Percentiles rank a stretch among this genome's conserved stretches.
Conservation (phyloP, 2,113 vertebrate genomes). For the Chinchilla lanigera region DNA sequence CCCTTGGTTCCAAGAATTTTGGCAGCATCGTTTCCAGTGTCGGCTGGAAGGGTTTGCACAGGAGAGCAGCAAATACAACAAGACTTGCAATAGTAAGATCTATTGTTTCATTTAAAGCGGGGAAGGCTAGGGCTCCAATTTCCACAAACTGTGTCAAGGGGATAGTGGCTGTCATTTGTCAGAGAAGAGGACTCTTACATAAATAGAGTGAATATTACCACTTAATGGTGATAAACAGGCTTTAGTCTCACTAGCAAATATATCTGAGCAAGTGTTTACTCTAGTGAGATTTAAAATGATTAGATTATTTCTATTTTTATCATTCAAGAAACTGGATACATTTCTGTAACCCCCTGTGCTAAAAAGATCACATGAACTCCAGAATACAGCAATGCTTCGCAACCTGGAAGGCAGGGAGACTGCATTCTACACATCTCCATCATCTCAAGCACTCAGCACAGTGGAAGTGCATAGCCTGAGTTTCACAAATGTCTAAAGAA, state of each 20-base stretch:
- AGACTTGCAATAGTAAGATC: constrained; percentile 95
- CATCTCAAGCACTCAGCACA: neutral
- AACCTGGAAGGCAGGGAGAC: neutral
- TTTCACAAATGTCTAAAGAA: neutral
- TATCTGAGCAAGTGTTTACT: constrained; percentile 16
- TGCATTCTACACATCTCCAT: neutral
- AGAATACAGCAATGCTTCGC: neutral
- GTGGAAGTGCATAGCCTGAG: neutral
- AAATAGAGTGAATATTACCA: neutral
- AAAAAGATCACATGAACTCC: neutral
- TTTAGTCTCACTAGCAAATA: constrained; percentile 1
- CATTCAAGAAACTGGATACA: neutral
- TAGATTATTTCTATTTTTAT: constrained; percentile 43
- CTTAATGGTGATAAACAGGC: neutral
- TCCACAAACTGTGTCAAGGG: neutral
- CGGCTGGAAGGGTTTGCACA: constrained; percentile 94
- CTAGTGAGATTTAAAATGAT: constrained; percentile 45
- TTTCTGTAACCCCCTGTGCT: neutral
- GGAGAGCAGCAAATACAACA: constrained; percentile 96
- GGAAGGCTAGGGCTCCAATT: neutral
- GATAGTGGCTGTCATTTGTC: neutral
- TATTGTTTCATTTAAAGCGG: constrained; percentile 52
- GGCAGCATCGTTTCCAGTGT: constrained; percentile 98
- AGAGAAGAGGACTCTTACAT: neutral
- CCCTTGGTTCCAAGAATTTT: constrained; percentile 99